Percentiles rank a stretch among this genome's conserved stretches.
Evolutionary conservation across 1,140 invertebrate genomes (phyloP).

Genomic region (Lordiphosa stackelbergi): DNA sequence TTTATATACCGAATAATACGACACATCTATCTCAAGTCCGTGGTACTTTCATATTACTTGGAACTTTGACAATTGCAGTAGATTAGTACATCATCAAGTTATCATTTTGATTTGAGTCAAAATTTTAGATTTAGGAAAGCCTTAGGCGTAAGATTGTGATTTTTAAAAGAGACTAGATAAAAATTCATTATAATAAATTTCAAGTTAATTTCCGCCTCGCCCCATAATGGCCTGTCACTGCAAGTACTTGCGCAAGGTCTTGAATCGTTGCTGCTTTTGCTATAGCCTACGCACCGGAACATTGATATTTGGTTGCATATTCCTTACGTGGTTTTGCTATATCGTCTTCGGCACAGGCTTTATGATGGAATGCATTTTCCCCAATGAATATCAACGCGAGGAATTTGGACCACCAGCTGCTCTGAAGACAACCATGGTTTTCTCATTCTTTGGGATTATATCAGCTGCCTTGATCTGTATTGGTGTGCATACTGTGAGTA

Average conservation of each 20-base stretch:
- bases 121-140: neutral
- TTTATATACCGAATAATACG: too few species aligned
- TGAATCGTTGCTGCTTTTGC: slow-evolving; percentile 43
- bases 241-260: slow-evolving; percentile 31
- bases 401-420: slow-evolving; percentile 12
- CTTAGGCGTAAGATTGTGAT: too few species aligned
- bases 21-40: too few species aligned
- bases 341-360: slow-evolving; percentile 47
- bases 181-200: too few species aligned
- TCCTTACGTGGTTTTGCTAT: slow-evolving; percentile 54
- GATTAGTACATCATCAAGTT: too few species aligned
- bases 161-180: too few species aligned
- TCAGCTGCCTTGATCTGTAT: slow-evolving; percentile 38
- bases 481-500: slow-evolving; percentile 56
- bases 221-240: slow-evolving; percentile 51
- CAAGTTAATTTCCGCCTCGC: neutral
- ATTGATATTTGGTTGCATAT: slow-evolving; percentile 49
- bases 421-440: slow-evolving; percentile 60
- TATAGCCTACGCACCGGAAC: slow-evolving; percentile 32
- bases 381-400: slow-evolving; percentile 39
- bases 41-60: too few species aligned
- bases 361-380: slow-evolving; percentile 61
- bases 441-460: slow-evolving; percentile 53
- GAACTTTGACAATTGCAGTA: too few species aligned
- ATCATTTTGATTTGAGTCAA: too few species aligned